phyloP scores from a whole-genome alignment of 2,888 invertebrate species.

The Caenorhabditis imperialis region DNA sequence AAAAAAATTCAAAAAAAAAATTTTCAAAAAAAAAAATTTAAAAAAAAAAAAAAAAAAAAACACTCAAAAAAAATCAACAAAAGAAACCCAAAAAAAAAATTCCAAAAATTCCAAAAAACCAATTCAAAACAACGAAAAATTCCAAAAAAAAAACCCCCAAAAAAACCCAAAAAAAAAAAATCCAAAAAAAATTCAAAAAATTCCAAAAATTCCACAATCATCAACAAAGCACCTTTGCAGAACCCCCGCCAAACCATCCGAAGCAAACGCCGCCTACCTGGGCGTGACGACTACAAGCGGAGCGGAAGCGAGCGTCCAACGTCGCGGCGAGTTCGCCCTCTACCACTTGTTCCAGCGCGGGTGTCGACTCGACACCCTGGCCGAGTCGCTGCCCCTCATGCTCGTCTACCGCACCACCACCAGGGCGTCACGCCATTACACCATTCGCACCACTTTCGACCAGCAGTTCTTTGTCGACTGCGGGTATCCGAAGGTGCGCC shows the following conservation, averaged over 20 bases:
- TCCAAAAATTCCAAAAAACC: no score
- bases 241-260: not conserved
- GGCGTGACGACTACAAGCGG: constrained; percentile 8
- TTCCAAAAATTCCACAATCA: no score
- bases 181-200: no score
- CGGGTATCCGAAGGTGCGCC: constrained; percentile 40
- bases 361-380: constrained; percentile 8
- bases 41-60: no score
- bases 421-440: constrained; percentile 23
- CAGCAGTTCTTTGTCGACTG: constrained; percentile 23
- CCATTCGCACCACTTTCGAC: constrained; percentile 21
- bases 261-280: constrained; percentile 24
- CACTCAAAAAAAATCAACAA: no score
- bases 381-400: constrained; percentile 26
- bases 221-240: no score
- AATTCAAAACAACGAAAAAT: no score
- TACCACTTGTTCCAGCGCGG: constrained; percentile 15
- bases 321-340: constrained; percentile 36
- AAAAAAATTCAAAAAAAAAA: no score
- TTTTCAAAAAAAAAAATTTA: no score
- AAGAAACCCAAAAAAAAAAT: no score
- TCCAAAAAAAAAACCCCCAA: no score
- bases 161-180: no score
- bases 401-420: constrained; percentile 43
- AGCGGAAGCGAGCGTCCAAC: constrained; percentile 16